Evolutionary conservation across 2,888 invertebrate genomes (phyloP), one percentile per base, ranked within the genome.

Genomic region (Brachylomia viminalis): DNA sequence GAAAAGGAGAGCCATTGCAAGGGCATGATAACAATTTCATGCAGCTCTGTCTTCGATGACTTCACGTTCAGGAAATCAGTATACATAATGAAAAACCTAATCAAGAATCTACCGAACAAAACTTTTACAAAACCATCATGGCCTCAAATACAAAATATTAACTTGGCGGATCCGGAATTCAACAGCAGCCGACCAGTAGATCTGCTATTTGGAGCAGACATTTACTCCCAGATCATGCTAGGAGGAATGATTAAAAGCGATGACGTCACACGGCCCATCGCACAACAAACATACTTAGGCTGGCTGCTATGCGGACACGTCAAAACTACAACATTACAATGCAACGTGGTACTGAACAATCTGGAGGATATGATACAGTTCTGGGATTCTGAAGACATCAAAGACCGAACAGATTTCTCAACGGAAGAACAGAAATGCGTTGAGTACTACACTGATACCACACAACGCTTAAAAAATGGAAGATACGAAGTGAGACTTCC

Each of bases 381-480:
- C 8, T 73, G 73, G 73, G 66, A 73, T 5, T 8, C 47, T 7
- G 75, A 75, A 27, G 70, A 71, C 2, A 71, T 75, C n/a, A 70
- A 15, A 17, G 64, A 70, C 1, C 17, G 30, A 66, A 0, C 59
- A 0, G n/a, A 71, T 4, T 2, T 66, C 0, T 76, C 71, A n/a
- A 27, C 20, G 20, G 71, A 76, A 42, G 42, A 71, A 23, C 30
- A 70, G 4, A 38, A n/a, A 27, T 75, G 69, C 23, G 38, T 75
- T 23, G 64, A 65, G 3, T 70, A 30, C 17, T 71, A 59, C 58
- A 2, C n/a, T 0, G 42, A 75, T 17, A 65, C 75, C 3, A 75
- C 75, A 7, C 20, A 58, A 58, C 70, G 65, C 17, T 42, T 75
- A 3, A 10, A 33, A 33, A 69, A 30, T 20, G 74, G 74, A 20